Conservation (phyloP, 53 echinoderm and acorn worm species). For the Temnopleurus reevesii region DNA sequence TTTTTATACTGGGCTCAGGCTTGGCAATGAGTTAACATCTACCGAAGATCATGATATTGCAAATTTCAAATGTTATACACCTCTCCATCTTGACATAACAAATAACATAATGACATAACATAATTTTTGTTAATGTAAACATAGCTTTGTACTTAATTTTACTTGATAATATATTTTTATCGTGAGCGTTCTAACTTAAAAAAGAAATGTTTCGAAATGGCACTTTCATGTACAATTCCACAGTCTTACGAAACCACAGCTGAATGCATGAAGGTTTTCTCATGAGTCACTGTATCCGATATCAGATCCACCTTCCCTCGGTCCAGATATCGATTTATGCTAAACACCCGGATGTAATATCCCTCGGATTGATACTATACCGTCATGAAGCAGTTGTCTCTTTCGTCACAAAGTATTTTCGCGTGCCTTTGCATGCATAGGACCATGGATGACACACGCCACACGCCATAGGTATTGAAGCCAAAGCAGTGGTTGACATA, state of each 20-base stretch:
- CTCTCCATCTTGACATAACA: too few relatives aligned
- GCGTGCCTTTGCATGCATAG: not conserved
- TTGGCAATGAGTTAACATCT: not conserved
- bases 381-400: not conserved
- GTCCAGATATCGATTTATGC: constrained; percentile 3
- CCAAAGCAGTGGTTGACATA: not conserved
- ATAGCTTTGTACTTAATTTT: too few relatives aligned
- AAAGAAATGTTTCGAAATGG: too few relatives aligned
- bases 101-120: too few relatives aligned
- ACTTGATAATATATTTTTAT: too few relatives aligned
- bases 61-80: not conserved
- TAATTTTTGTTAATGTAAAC: too few relatives aligned
- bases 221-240: too few relatives aligned
- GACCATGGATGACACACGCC: not conserved
- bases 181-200: too few relatives aligned
- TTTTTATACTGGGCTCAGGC: too few relatives aligned
- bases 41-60: not conserved
- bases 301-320: not conserved
- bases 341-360: constrained; percentile 36
- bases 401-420: not conserved
- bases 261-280: not conserved
- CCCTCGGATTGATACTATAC: constrained; percentile 12
- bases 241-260: too few relatives aligned
- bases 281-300: constrained; percentile 18
- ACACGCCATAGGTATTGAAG: not conserved